These are phyloP conservation scores for Excalfactoria chinensis DNA, from an alignment of 2,113 vertebrate species.

Conservation along the genomic window DNA sequence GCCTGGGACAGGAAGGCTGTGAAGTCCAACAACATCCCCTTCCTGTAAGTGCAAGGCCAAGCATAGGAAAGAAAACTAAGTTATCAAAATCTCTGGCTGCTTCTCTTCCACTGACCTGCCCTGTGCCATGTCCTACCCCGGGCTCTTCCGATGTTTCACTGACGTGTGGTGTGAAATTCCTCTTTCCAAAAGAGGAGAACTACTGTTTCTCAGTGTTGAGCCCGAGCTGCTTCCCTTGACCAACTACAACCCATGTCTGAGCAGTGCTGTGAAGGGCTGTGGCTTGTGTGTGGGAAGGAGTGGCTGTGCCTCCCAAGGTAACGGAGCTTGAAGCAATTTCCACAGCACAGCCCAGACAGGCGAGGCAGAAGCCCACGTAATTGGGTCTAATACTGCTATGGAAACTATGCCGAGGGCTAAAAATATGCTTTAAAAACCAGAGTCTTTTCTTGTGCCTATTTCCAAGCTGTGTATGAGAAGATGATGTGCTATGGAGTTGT, in stretches of 20 bases:
- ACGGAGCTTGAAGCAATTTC: neutral
- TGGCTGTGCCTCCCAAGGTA: neutral
- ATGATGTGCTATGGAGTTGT: neutral
- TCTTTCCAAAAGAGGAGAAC: neutral
- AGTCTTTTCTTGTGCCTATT: neutral
- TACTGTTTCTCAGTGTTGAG: neutral
- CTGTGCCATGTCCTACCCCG: neutral
- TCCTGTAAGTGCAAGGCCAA: slow-evolving; percentile 8
- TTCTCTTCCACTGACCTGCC: neutral
- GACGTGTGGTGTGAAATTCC: neutral
- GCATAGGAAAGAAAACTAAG: neutral
- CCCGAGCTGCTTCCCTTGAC: neutral
- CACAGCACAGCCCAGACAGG: neutral
- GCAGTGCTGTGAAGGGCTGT: neutral
- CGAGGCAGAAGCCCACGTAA: neutral
- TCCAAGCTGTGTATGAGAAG: neutral
- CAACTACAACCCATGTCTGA: neutral
- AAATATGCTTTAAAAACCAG: neutral
- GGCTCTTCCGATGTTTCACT: neutral
- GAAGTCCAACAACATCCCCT: neutral
- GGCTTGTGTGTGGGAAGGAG: neutral
- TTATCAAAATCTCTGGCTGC: neutral
- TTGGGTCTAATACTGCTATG: neutral
- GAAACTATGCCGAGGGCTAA: neutral
- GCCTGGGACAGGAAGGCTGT: slow-evolving; percentile 14